Percentiles rank a stretch among this genome's conserved stretches.
These are phyloP conservation scores for Nycticryphes semicollaris DNA, from an alignment of 2,113 vertebrate species.

Conservation along the genomic window DNA sequence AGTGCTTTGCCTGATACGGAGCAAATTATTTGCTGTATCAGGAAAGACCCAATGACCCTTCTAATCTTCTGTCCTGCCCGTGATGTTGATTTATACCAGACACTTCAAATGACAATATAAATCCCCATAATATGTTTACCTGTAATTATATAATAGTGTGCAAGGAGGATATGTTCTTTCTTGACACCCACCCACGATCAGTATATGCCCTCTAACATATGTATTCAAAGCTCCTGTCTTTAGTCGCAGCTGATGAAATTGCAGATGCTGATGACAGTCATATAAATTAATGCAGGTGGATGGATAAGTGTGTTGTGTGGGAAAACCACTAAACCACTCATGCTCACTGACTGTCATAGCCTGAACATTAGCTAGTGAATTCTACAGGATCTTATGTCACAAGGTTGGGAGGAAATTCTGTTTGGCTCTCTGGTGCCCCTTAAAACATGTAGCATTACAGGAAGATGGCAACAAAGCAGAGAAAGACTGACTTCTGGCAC, in stretches of 20 bases:
- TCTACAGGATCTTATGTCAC: background rate
- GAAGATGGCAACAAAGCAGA: background rate
- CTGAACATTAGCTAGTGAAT: background rate
- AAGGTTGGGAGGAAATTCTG: background rate
- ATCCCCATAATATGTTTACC: constrained; percentile 2
- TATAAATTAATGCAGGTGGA: background rate
- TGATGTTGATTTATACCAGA: constrained; percentile 51
- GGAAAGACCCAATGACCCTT: constrained; percentile 52
- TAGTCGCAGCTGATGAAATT: background rate
- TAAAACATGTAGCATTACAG: background rate
- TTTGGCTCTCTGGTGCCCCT: background rate
- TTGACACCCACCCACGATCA: constrained; percentile 9
- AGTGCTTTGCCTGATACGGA: background rate
- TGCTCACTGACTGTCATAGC: background rate
- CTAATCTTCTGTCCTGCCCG: constrained; percentile 50
- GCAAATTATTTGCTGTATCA: constrained; percentile 32
- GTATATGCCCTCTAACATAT: background rate
- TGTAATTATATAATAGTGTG: constrained; percentile 45
- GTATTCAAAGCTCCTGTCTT: background rate
- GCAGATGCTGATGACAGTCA: background rate
- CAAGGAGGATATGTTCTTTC: constrained; percentile 21
- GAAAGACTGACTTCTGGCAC: background rate
- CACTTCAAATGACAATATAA: constrained; percentile 39
- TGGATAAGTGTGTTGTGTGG: background rate
- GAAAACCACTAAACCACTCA: background rate